Evolutionary conservation across 2,888 invertebrate species (phyloP).

Genomic region (Plusia festucae): DNA sequence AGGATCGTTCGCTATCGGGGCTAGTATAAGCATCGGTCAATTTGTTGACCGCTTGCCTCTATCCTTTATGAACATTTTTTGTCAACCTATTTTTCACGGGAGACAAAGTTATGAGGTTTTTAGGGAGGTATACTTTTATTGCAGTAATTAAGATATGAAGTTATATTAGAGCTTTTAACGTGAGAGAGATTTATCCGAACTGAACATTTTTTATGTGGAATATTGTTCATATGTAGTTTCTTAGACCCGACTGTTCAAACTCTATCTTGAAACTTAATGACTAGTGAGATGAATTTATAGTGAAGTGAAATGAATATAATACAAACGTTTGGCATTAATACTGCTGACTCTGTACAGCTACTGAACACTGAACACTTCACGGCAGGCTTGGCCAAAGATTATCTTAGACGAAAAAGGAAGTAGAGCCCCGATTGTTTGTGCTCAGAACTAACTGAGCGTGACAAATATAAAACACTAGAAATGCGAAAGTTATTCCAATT

Average conservation of each 20-base stretch:
- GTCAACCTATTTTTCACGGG: constrained; percentile 78
- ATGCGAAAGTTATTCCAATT: constrained; percentile 59
- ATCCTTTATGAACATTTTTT: constrained; percentile 82
- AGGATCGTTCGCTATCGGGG: constrained; percentile 70
- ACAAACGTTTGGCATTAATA: background rate
- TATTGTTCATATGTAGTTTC: constrained; percentile 67
- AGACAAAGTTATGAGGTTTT: constrained; percentile 82
- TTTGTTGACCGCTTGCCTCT: constrained; percentile 75
- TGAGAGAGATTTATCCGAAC: constrained; percentile 66
- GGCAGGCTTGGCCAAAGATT: constrained; percentile 6
- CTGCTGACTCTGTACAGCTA: background rate
- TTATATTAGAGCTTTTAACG: constrained; percentile 84
- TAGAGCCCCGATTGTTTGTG: constrained; percentile 12
- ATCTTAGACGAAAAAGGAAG: constrained; percentile 32
- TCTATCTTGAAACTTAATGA: constrained; percentile 48
- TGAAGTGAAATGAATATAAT: constrained; percentile 22
- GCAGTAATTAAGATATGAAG: constrained; percentile 85
- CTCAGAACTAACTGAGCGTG: constrained; percentile 34
- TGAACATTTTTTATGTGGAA: constrained; percentile 63
- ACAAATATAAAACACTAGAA: constrained; percentile 52
- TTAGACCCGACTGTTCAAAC: constrained; percentile 42
- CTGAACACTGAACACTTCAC: background rate
- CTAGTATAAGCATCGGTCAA: constrained; percentile 78
- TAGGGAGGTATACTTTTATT: constrained; percentile 83
- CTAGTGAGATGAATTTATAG: constrained; percentile 42